Conservation (phyloP, 2,888 invertebrate species). For the Amaurobius ferox region DNA sequence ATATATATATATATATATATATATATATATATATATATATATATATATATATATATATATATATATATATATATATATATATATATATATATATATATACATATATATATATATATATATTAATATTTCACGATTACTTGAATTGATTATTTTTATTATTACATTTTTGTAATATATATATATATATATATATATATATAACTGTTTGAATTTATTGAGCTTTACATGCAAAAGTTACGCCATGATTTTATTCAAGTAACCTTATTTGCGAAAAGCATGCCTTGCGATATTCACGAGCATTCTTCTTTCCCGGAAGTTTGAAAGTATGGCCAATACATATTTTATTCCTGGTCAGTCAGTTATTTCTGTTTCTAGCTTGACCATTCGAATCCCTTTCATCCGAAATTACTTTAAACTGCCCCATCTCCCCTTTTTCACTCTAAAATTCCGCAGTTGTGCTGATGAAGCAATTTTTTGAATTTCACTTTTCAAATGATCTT, state of each 20-base stretch:
- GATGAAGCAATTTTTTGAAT: conserved; percentile 44
- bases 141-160: too few species aligned
- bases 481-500: conserved; percentile 26
- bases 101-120: too few species aligned
- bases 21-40: too few species aligned
- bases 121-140: too few species aligned
- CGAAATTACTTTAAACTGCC: conserved; percentile 16
- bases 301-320: not conserved
- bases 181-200: not conserved
- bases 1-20: too few species aligned
- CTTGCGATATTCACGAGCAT: not conserved
- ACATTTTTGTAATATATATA: too few species aligned
- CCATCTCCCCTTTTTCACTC: not conserved
- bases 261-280: conserved; percentile 3
- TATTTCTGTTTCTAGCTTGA: conserved; percentile 40
- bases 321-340: not conserved
- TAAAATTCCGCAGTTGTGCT: conserved; percentile 18
- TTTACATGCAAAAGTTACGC: not conserved
- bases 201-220: too few species aligned
- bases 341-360: conserved; percentile 28
- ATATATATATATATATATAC: too few species aligned
- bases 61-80: too few species aligned
- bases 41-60: too few species aligned
- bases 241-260: not conserved
- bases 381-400: conserved; percentile 24